Conservation (phyloP, 2,888 invertebrate genomes). For the Steromphala cineraria region DNA sequence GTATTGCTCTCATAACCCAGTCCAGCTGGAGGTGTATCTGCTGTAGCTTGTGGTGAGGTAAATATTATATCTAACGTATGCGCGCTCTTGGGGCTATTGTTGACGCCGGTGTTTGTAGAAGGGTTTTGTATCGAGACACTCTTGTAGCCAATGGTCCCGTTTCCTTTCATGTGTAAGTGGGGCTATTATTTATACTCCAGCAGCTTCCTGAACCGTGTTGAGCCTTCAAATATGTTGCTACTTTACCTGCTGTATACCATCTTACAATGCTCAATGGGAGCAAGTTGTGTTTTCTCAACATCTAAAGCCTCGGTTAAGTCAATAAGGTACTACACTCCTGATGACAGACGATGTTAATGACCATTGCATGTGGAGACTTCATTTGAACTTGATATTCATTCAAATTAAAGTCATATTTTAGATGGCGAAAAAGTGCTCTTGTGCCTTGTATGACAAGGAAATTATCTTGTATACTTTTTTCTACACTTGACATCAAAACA, state of each 20-base stretch:
- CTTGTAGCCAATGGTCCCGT: background rate
- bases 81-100: background rate
- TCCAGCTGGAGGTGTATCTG: background rate
- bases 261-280: background rate
- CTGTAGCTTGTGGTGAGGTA: background rate
- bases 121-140: background rate
- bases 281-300: conserved; percentile 1
- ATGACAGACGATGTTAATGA: background rate
- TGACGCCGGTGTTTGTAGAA: background rate
- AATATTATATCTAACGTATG: conserved; percentile 10
- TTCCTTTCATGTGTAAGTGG: background rate
- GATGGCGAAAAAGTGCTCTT: too few relatives aligned
- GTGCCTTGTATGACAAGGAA: too few relatives aligned
- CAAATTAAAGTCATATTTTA: too few relatives aligned
- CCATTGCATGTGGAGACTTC: too few relatives aligned
- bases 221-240: background rate
- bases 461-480: too few relatives aligned
- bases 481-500: too few relatives aligned
- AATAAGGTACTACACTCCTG: background rate
- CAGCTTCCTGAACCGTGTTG: background rate
- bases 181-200: background rate
- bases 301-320: background rate
- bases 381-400: too few relatives aligned
- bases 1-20: background rate
- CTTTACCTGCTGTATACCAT: background rate